These are phyloP conservation scores for Aurelia aurita DNA, from an alignment of 30 jellyfish, hydroid and myxozoan species.

Conservation along the genomic window DNA sequence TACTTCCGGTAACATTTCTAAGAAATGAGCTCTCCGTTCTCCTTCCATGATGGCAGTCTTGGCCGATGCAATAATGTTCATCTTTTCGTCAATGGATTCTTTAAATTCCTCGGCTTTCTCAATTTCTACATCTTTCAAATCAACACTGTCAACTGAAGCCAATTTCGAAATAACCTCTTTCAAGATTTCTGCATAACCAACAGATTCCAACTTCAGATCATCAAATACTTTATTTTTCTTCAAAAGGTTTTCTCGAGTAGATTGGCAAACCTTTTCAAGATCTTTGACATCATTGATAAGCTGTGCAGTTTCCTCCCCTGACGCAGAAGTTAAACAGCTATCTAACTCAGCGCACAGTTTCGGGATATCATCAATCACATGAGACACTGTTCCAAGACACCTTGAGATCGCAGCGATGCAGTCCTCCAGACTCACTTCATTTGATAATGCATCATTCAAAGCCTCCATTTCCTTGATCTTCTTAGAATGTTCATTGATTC, in stretches of 20 bases:
- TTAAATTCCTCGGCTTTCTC: neutral
- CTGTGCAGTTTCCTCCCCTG: slow-evolving; percentile 5
- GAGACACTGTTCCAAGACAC: slow-evolving; percentile 13
- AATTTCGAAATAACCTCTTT: slow-evolving; percentile 14
- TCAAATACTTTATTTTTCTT: neutral
- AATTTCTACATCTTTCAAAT: neutral
- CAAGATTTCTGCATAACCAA: slow-evolving; percentile 8
- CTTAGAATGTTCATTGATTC: slow-evolving; percentile 11
- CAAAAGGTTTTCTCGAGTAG: slow-evolving; percentile 29
- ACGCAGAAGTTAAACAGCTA: neutral
- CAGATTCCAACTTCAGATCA: slow-evolving; percentile 11
- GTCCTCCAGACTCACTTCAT: slow-evolving; percentile 8
- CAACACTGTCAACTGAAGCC: neutral
- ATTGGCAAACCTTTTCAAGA: slow-evolving; percentile 28
- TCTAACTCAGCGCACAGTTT: slow-evolving; percentile 23
- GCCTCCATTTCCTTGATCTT: slow-evolving; percentile 4
- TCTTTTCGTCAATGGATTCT: slow-evolving; percentile 1
- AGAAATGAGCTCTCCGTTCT: neutral
- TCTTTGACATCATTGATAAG: slow-evolving; percentile 16
- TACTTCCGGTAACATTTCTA: slow-evolving; percentile 3
- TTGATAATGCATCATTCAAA: neutral
- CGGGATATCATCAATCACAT: slow-evolving; percentile 57
- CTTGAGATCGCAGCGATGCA: slow-evolving; percentile 31
- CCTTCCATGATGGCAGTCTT: neutral
- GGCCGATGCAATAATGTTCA: neutral